Evolutionary conservation across 2,797 vertebrate species (phyloP).

Genomic region (Sphaeramia orbicularis): DNA sequence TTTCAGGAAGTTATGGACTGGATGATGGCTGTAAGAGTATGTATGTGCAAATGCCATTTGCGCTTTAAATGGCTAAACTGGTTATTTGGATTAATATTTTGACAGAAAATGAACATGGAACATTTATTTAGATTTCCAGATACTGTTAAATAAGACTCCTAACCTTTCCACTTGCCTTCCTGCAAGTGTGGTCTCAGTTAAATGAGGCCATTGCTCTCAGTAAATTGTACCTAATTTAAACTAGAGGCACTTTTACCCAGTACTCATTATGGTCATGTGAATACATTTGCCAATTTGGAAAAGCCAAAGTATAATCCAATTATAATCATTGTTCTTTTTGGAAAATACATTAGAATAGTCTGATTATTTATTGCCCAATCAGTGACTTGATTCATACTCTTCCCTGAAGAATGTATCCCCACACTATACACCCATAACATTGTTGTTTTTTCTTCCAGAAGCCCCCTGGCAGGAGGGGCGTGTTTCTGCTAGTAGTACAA

Average conservation of each 20-base stretch:
- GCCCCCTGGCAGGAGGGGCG: conserved; percentile 28
- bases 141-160: conserved; percentile 46
- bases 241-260: conserved; percentile 14
- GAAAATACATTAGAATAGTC: conserved; percentile 28
- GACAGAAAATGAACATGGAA: conserved; percentile 1
- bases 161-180: conserved; percentile 40
- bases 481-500: conserved; percentile 53
- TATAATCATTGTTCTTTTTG: conserved; percentile 19
- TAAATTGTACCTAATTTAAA: conserved; percentile 43
- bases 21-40: neutral
- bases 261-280: conserved; percentile 37
- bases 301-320: conserved; percentile 48
- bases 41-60: neutral
- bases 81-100: conserved; percentile 12
- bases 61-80: neutral
- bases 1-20: no score
- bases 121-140: conserved; percentile 30
- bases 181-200: conserved; percentile 20
- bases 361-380: conserved; percentile 22
- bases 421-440: conserved; percentile 20
- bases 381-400: conserved; percentile 8
- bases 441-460: conserved; percentile 25
- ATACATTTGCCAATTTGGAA: conserved; percentile 38
- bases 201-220: conserved; percentile 52
- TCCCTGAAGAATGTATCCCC: conserved; percentile 16